Evolutionary conservation across 2,797 vertebrate genomes (phyloP), one percentile per base, ranked within the genome.

Genomic region (Propithecus perrieri): DNA sequence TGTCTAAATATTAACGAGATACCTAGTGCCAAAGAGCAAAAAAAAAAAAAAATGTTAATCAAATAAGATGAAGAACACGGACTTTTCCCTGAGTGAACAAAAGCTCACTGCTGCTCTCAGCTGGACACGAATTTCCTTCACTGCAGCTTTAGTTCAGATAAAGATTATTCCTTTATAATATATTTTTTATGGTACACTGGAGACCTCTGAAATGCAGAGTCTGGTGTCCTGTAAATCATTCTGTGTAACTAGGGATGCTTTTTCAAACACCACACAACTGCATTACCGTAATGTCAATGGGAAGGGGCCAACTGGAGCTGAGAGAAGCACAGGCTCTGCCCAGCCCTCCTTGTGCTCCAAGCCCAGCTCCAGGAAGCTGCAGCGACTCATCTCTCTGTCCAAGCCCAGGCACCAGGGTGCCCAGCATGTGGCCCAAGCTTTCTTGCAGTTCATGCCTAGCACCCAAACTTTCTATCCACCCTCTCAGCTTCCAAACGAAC

Each of bases 51-150:
- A 95, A 95, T 92, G 63, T 75, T 98, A 96, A 98, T 96, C 97
- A 97, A 98, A 98, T 98, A 89, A 94, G 97, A 97, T 95, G 88
- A 96, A 97, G 98, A 98, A 83, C 91, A 9, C 30, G 41, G 85
- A 81, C 72, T 96, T 97, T 97, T 96, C 96, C 96, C 86, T 50
- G 97, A 96, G 97, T 96, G 96, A 98, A 96, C 90, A 84, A 87
- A 99, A 99, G 99, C 99, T 99, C 99, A 98, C 99, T 99, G 98
- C 99, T 99, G 99, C 99, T 98, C 99, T 99, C 99, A 99, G 98
- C 99, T 99, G 99, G 99, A 98, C 98, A 98, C 83, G 95, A 35
- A 95, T 91, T 86, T 98, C 93, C 97, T 97, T 94, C 96, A 94
- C 93, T 95, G 94, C 97, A 93, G 97, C 90, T 96, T 93, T 79